phyloP scores from a whole-genome alignment of 2,888 invertebrate genomes.

The Epinotia bilunana region DNA sequence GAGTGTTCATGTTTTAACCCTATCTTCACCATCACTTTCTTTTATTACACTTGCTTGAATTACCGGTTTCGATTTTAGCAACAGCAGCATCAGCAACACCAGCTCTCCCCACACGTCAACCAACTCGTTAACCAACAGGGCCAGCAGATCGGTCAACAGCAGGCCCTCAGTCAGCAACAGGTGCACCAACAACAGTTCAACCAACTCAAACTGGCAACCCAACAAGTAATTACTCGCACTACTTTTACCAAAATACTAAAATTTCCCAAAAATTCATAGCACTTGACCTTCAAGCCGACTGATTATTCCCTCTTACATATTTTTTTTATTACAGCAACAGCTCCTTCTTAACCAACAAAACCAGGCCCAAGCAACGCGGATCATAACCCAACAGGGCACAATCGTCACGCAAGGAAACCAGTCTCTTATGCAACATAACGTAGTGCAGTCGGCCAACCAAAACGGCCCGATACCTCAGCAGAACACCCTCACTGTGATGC shows the following conservation, averaged over 20 bases:
- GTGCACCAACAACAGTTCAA: slow-evolving; percentile 60
- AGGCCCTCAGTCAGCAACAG: slow-evolving; percentile 55
- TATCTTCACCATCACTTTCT: neutral
- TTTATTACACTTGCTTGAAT: neutral
- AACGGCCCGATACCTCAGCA: slow-evolving; percentile 69
- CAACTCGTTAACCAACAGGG: slow-evolving; percentile 47
- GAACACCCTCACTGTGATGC: slow-evolving; percentile 58
- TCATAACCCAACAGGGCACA: slow-evolving; percentile 77
- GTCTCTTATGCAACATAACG: slow-evolving; percentile 61
- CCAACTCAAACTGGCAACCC: slow-evolving; percentile 71
- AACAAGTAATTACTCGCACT: slow-evolving; percentile 61
- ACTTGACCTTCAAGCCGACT: neutral
- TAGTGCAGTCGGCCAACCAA: slow-evolving; percentile 63
- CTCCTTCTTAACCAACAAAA: slow-evolving; percentile 70
- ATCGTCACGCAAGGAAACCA: slow-evolving; percentile 71
- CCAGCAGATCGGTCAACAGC: slow-evolving; percentile 67
- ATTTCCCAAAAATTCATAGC: too few species aligned
- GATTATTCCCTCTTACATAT: neutral
- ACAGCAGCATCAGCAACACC: slow-evolving; percentile 60
- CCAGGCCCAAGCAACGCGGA: slow-evolving; percentile 62
- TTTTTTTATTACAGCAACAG: slow-evolving; percentile 59
- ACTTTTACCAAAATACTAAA: neutral
- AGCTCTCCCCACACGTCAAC: slow-evolving; percentile 64
- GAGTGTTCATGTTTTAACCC: neutral
- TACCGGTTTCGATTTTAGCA: slow-evolving; percentile 24